These are phyloP conservation scores for Vanacampus margaritifer DNA, from an alignment of 2,113 vertebrate species.

Conservation along the genomic window DNA sequence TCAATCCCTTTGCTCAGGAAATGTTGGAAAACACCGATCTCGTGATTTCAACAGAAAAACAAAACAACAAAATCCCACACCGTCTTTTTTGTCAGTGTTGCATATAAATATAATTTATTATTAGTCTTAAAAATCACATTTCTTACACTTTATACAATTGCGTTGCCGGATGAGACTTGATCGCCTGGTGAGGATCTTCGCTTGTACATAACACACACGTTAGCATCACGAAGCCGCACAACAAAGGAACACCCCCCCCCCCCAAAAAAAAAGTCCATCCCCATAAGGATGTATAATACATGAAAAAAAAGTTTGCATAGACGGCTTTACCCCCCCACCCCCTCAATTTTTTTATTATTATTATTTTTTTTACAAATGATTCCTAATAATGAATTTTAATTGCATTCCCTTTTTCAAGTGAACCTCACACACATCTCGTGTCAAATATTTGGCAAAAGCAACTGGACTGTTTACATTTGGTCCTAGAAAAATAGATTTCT, in stretches of 20 bases:
- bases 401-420: slow-evolving; percentile 5
- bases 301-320: slow-evolving; percentile 90
- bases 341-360: too few relatives aligned
- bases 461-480: slow-evolving; percentile 49
- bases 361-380: too few relatives aligned
- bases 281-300: neutral
- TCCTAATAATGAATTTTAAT: too few relatives aligned
- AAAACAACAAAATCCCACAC: neutral
- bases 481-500: slow-evolving; percentile 66
- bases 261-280: slow-evolving; percentile 60
- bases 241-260: neutral
- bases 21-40: too few relatives aligned
- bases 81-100: slow-evolving; percentile 72
- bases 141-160: slow-evolving; percentile 98
- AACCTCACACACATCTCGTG: slow-evolving; percentile 32
- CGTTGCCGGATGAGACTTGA: slow-evolving; percentile 83
- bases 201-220: slow-evolving; percentile 72
- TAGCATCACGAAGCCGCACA: slow-evolving; percentile 57
- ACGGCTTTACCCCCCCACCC: slow-evolving; percentile 71
- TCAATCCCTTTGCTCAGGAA: too few relatives aligned
- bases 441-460: slow-evolving; percentile 69
- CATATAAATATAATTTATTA: slow-evolving; percentile 99
- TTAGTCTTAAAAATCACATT: slow-evolving; percentile 93
- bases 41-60: neutral
- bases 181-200: slow-evolving; percentile 79